Evolutionary conservation across 1,140 invertebrate species (phyloP), one percentile per base, ranked within the genome.

Genomic region (Ridgeia piscesae): DNA sequence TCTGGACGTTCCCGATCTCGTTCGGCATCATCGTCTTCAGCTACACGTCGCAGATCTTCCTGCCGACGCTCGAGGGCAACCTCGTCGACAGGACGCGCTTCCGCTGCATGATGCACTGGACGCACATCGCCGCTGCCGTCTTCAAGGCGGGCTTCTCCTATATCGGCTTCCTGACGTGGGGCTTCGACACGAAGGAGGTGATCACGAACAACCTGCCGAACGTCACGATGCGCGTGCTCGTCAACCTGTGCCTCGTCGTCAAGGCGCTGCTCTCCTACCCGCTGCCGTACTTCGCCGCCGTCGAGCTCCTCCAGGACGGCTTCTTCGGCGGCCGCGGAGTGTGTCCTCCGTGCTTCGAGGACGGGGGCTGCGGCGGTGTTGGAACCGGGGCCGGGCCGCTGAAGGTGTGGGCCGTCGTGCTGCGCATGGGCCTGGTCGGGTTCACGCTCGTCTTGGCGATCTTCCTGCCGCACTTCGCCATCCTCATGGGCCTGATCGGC

Each of bases 1-100:
- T 99, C 94, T 97, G 99, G 95, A 99, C 99, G 94, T 99, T 99
- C 95, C 99, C 99, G 0, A 99, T 99, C 58, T 99, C 98, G n/a
- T 96, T 99, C 92, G 99, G 99, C 6, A 99, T 99, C 31, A 99
- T 99, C 92, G 99, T 99, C 0, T 99, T 99, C 96, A 99, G 99
- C 90, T 99, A 99, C 96, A 99, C 99, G 0, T 99, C 99, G 0
- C 99, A 99, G 95, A 99, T 99, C 94, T 99, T 99, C 95, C 96
- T 99, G 93, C 99, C 99, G 0, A 99, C 98, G 0, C 96, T 99
- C 42, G 99, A 99, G 96, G 99, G 98, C 0, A 99, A 99, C 95
- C 98, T 99, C 97, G 97, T 97, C 90, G 98, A 99, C 96, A 97
- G 98, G 1, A 97, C 94, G 0, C 98, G 98, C 95, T 99, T 99